A percentile compares a stretch with the other conserved stretches of the same genome.
Evolutionary conservation across 1,140 invertebrate species (phyloP).

Genomic region (Battus philenor): DNA sequence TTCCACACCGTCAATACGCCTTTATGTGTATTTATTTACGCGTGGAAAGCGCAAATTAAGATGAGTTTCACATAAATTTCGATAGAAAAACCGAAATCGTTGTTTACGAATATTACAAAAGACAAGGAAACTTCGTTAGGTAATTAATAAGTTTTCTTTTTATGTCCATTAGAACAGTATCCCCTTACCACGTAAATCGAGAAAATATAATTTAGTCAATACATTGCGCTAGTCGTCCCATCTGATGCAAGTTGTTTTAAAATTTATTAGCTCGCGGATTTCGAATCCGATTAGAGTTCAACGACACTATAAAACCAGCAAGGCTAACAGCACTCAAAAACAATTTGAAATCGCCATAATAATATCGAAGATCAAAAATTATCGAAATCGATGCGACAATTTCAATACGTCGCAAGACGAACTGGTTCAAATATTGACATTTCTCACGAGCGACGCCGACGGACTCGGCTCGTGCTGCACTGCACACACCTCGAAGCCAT

Average conservation of each 20-base stretch:
- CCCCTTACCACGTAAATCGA: no score
- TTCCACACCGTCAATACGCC: conserved; percentile 50
- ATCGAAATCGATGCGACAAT: conserved; percentile 74
- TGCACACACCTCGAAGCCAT: conserved; percentile 27
- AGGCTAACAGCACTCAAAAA: conserved; percentile 22
- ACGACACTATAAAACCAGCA: no score
- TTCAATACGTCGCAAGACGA: conserved; percentile 58
- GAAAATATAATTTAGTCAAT: no score
- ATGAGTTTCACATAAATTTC: conserved; percentile 55
- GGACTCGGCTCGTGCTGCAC: conserved; percentile 49
- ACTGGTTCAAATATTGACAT: conserved; percentile 66
- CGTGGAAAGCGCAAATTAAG: conserved; percentile 72
- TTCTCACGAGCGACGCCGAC: conserved; percentile 61
- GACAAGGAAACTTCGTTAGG: conserved; percentile 25
- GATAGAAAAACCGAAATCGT: conserved; percentile 59
- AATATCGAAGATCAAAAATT: conserved; percentile 70
- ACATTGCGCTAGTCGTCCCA: no score
- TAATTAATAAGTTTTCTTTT: conserved; percentile 47
- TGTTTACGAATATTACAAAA: conserved; percentile 44
- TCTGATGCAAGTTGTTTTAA: no score
- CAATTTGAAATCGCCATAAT: conserved; percentile 54
- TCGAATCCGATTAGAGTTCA: no score
- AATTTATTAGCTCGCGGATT: no score
- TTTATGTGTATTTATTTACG: conserved; percentile 69
- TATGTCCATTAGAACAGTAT: no score